A percentile compares a stretch with the other conserved stretches of the same genome.
Conservation (phyloP, 2,113 vertebrate species). For the Bubo blakistoni region DNA sequence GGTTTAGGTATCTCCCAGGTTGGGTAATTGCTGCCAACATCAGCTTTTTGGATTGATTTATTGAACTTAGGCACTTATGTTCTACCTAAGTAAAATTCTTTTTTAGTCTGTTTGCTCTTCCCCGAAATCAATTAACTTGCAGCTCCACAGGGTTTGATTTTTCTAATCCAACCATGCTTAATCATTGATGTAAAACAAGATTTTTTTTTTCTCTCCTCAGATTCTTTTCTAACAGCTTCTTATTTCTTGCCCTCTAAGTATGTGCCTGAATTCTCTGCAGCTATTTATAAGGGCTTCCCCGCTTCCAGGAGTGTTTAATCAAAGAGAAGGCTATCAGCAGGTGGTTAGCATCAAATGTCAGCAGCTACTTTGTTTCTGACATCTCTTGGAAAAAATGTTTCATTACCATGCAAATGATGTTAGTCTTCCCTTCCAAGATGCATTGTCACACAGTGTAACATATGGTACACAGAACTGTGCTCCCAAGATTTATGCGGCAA, state of each 20-base stretch:
- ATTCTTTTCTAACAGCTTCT: background rate
- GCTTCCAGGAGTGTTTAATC: constrained; percentile 1
- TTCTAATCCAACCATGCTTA: background rate
- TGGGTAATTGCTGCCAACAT: background rate
- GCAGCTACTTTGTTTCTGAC: background rate
- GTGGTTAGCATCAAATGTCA: constrained; percentile 16
- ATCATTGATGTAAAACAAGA: background rate
- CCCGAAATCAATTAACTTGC: background rate
- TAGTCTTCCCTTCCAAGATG: background rate
- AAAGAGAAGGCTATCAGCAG: constrained; percentile 29
- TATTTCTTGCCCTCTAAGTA: background rate
- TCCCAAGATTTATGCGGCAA: background rate
- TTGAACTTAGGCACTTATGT: background rate
- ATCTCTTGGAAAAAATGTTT: constrained; percentile 1
- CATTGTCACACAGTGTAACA: background rate
- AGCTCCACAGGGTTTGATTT: background rate
- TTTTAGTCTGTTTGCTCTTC: background rate
- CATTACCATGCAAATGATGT: constrained; percentile 41
- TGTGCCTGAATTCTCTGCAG: background rate
- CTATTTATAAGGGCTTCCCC: constrained; percentile 25
- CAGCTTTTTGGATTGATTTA: background rate
- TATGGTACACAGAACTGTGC: background rate
- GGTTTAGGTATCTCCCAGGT: background rate
- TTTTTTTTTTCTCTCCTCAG: background rate
- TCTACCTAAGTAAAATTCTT: background rate